Conservation (phyloP, 2,797 vertebrate species). For the Phalanger gymnotis region DNA sequence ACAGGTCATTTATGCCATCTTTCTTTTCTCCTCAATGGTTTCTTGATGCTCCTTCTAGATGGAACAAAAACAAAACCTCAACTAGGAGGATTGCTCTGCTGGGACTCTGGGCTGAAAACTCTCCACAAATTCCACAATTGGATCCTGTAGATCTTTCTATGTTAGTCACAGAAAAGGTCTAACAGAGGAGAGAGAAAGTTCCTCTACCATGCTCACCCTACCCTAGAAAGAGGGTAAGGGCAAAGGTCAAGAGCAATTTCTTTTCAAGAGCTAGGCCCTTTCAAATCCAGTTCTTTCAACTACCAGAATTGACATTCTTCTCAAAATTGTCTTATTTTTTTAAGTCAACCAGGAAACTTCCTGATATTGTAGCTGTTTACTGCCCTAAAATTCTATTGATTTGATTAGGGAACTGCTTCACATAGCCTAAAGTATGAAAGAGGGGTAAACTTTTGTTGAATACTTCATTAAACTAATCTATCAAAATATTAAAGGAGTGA, state of each 20-base stretch:
- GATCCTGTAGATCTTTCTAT: neutral
- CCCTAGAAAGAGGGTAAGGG: neutral
- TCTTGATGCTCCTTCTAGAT: neutral
- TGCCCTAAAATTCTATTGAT: no score
- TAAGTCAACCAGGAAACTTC: neutral
- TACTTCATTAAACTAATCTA: neutral
- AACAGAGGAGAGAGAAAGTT: neutral
- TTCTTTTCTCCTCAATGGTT: neutral
- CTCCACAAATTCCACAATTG: neutral
- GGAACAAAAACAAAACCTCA: neutral
- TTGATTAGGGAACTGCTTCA: neutral
- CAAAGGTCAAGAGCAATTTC: neutral
- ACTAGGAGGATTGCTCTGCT: neutral
- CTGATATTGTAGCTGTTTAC: neutral
- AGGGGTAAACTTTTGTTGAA: neutral
- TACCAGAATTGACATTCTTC: neutral
- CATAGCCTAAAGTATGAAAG: neutral
- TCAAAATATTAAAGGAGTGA: neutral
- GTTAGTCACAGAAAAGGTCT: neutral
- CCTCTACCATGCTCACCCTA: neutral
- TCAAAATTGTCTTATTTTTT: neutral
- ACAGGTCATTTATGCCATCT: neutral
- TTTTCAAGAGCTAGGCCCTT: neutral
- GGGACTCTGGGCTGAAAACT: neutral
- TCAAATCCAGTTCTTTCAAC: neutral